Base-by-base conservation (phyloP, 2,888 invertebrate genomes). In the Neelides folsomi region DNA sequence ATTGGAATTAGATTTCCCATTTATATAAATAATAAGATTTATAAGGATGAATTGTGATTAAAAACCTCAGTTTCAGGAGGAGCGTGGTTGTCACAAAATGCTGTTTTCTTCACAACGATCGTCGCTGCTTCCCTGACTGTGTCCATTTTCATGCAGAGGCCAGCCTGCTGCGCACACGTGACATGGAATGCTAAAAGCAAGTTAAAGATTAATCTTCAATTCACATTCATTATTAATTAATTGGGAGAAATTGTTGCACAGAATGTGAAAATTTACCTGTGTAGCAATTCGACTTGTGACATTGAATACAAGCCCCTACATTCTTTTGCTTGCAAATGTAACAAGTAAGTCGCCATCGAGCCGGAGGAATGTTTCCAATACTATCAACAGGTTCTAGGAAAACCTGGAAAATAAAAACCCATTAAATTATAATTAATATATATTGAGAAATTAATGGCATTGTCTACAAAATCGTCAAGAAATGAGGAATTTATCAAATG, bases 361-460 rank as follows among this genome's bases (percentile, higher is more conserved):
- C 94, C 7, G 88, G 79, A 2, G 97, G 94, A 66, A 98, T 95
- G 67, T 86, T 88, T 68, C 89, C 88, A 65, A 97, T 88, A 38
- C 94, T 93, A 74, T 97, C 94, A 58, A 98, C 90, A 0, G 98
- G 98, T 71, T 98, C 98, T 63, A 97, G 75, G 68, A 97, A 95
- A 9, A 78, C 71, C 70, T 71, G 48, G 4, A 56, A 60, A 12
- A 43, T 15, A 13, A 27, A 36, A 37, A 45, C 13, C 10, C 20
- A 35, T 27, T 18, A 49, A 40, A 15, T 13, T 44, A 18, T 34
- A 13, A 13, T 13, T 35, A 16, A 15, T 37, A 46, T 46, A 44
- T 38, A 37, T 19, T 35, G 37, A 46, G 12, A 10, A 45, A n/a
- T 45, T 13, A 54, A 16, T 18, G 18, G 19, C n/a, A n/a, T n/a